Evolutionary conservation across 2,888 invertebrate genomes (phyloP), one percentile per base, ranked within the genome.

Genomic region (Eulithis testata): DNA sequence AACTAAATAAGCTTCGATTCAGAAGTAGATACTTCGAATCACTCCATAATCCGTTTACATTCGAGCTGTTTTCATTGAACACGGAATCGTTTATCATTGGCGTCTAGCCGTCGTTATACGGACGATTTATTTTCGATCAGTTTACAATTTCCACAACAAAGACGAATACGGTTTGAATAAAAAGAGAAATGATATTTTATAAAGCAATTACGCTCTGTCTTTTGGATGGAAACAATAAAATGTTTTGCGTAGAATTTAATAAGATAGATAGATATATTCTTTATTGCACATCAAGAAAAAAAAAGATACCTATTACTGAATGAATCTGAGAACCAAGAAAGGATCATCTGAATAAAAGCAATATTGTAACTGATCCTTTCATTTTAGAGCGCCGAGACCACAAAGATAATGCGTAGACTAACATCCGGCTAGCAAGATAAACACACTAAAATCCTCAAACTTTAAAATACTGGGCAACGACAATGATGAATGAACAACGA

Each of bases 61-160:
- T 63, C 54, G 47, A 63, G 44, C 11, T 58, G 55, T 51, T 52
- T 63, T 59, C 62, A 62, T 56, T 58, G 63, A 66, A 43, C 66
- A 54, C 57, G 62, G 62, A 54, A 66, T 63, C 67, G 51, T 68
- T 68, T 60, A 61, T 64, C 61, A 68, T 64, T 54, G 54, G 43
- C 56, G 67, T 64, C 64, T 64, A 61, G 60, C 63, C 67, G 57
- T 62, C 68, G 69, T 71, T 68, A 64, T 63, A 68, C 65, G 69
- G 69, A 64, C 69, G 66, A 71, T 69, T 69, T 63, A 66, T 65
- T 62, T 67, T 66, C 66, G 62, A 71, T 69, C 64, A 61, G 63
- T 60, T 66, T 66, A 60, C 66, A 66, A 66, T 66, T 66, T 40
- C 40, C 47, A 63, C 66, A 66, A 66, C 60, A 66, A 66, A 63